Evolutionary conservation across 2,113 vertebrate species (phyloP).

Genomic region (Salminus brasiliensis): DNA sequence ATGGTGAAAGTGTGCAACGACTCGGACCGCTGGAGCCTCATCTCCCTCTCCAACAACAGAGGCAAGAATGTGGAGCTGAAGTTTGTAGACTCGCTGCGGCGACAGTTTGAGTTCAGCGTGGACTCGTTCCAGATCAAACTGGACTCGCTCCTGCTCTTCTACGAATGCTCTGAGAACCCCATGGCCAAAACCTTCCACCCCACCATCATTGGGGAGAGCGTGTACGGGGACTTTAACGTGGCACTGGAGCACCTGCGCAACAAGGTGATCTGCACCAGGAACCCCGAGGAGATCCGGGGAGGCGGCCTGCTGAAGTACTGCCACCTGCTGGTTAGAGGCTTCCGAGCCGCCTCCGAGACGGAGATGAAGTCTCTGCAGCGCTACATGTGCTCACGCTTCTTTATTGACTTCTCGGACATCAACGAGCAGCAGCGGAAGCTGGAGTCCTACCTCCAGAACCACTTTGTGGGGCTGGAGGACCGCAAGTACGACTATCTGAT

Average conservation of each 20-base stretch:
- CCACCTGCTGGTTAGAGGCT: slow-evolving; percentile 96
- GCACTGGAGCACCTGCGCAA: slow-evolving; percentile 95
- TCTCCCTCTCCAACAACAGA: slow-evolving; percentile 97
- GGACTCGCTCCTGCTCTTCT: slow-evolving; percentile 97
- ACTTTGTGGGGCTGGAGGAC: slow-evolving; percentile 98
- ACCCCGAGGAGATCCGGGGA: slow-evolving; percentile 96
- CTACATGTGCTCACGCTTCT: slow-evolving; percentile 99
- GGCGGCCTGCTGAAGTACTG: slow-evolving; percentile 99
- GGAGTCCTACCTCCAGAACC: slow-evolving; percentile 99
- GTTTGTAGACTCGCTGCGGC: slow-evolving; percentile 95
- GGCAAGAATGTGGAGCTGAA: slow-evolving; percentile 99
- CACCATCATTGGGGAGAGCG: slow-evolving; percentile 95
- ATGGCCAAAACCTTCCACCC: slow-evolving; percentile 98
- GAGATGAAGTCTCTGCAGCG: slow-evolving; percentile 98
- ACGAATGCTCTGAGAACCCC: slow-evolving; percentile 95
- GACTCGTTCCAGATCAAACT: slow-evolving; percentile 99
- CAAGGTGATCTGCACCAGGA: slow-evolving; percentile 95
- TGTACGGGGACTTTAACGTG: slow-evolving; percentile 92
- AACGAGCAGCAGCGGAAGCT: slow-evolving; percentile 97
- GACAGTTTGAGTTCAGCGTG: slow-evolving; percentile 99
- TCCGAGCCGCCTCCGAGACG: slow-evolving; percentile 87
- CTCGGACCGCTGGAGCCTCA: slow-evolving; percentile 98
- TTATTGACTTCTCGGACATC: slow-evolving; percentile 99
- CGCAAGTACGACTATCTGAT: slow-evolving; percentile 99
- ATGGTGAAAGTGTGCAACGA: slow-evolving; percentile 99